Evolutionary conservation across 1,140 invertebrate genomes (phyloP), one percentile per base, ranked within the genome.

Genomic region (Orchestia grillus): DNA sequence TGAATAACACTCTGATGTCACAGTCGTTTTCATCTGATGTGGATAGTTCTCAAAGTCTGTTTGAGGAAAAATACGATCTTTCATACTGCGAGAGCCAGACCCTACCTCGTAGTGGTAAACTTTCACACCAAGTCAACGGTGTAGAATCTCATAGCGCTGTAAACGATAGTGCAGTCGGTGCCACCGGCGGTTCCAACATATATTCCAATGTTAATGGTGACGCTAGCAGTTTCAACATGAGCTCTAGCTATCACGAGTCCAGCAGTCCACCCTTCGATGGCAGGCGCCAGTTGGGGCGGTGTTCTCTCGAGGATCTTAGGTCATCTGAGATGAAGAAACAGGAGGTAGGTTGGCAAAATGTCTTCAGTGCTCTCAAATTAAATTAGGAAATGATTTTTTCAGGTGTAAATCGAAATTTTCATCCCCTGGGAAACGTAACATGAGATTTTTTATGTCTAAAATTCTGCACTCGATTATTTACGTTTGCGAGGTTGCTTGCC

Each of bases 281-380:
- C 44, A 45, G 44, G 16, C 41, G 92, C 41, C 92, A 42, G 36
- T 44, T 15, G 41, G 44, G 92, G 41, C 92, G 92, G 6, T 94
- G 92, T 94, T 94, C 92, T 8, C 44, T 94, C 3, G 92, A 94
- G 44, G 92, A 94, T 45, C 47, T 94, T 11, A 44, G 92, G 41
- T 94, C 92, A 16, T 94, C 92, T 47, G 43, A 94, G 40, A 44
- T 94, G 19, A 94, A 94, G 92, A 94, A 94, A 94, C 92, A 94
- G 47, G 43, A 94, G 92, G 92, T 94, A 47, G 44, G 92, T 45
- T 47, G 28, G 88, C 88, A 11, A 3, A 77, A 77, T 3, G 62
- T 77, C 62, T 77, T 77, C 62, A 23, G 3, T n/a, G n/a, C n/a
- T n/a, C n/a, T n/a, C n/a, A n/a, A n/a, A n/a, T n/a, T n/a, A n/a